phyloP scores from a whole-genome alignment of 2,797 vertebrate genomes.

The Peromyscus attwateri region DNA sequence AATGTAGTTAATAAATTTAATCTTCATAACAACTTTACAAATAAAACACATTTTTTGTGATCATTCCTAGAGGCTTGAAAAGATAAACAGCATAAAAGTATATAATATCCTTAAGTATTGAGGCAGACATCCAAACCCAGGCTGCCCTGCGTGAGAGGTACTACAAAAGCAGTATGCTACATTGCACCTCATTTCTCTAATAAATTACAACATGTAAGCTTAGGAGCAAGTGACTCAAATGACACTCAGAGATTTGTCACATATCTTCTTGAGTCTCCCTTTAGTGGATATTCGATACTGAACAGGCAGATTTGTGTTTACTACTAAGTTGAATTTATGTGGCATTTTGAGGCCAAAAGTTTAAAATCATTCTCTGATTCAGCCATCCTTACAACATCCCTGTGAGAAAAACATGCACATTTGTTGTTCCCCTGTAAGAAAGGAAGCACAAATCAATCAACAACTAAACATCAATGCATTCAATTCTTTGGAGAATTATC shows the following conservation, averaged over 20 bases:
- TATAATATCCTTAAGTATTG: neutral
- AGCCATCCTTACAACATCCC: neutral
- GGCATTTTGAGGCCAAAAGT: neutral
- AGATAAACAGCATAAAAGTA: neutral
- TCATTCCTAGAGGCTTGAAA: neutral
- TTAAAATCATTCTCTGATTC: slow-evolving; percentile 3
- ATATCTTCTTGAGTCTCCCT: neutral
- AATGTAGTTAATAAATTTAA: neutral
- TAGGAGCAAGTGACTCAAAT: neutral
- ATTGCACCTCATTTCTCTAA: neutral
- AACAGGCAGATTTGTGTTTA: slow-evolving; percentile 23
- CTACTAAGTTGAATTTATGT: slow-evolving; percentile 12
- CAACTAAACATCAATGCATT: neutral
- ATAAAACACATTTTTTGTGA: neutral
- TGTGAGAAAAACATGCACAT: slow-evolving; percentile 8
- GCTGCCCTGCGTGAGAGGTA: neutral
- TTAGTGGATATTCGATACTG: slow-evolving; percentile 11
- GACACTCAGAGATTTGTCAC: neutral
- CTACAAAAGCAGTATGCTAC: neutral
- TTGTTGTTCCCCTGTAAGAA: neutral
- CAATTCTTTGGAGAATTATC: slow-evolving; percentile 3
- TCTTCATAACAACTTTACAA: neutral
- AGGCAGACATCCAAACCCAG: neutral
- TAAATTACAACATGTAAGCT: slow-evolving; percentile 44
- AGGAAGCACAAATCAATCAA: neutral